Conservation (phyloP, 2,113 vertebrate genomes). For the Eretmochelys imbricata region DNA sequence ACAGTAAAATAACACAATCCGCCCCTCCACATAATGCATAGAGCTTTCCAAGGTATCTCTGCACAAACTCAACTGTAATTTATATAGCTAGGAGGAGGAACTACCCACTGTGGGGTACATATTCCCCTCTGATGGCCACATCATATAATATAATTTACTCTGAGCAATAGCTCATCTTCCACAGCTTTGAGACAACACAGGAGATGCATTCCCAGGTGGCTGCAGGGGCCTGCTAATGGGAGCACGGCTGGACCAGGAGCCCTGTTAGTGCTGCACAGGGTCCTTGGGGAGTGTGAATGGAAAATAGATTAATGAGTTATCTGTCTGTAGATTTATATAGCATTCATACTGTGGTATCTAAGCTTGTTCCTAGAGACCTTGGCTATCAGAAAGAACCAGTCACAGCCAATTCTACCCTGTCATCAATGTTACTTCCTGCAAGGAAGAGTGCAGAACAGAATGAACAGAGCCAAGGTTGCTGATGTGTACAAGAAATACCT, state of each 20-base stretch:
- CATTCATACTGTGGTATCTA: background rate
- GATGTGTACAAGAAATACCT: background rate
- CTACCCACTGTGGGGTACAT: background rate
- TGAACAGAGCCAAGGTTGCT: background rate
- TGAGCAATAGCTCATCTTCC: background rate
- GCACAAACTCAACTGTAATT: background rate
- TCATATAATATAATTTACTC: background rate
- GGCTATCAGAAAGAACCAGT: background rate
- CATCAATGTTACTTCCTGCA: rapidly evolving
- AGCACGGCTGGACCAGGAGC: background rate
- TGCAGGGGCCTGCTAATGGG: background rate
- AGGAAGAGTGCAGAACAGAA: background rate
- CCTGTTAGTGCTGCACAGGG: background rate
- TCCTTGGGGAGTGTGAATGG: background rate
- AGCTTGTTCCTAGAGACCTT: background rate
- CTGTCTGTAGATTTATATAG: background rate
- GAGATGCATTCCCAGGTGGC: background rate
- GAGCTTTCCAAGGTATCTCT: background rate
- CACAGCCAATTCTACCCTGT: background rate
- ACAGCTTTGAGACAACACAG: background rate
- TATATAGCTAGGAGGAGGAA: background rate
- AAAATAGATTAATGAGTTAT: background rate
- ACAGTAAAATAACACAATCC: background rate
- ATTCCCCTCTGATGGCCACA: background rate
- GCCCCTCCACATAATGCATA: background rate